These are phyloP conservation scores for Falco punctatus DNA, from an alignment of 2,113 vertebrate species.

Conservation along the genomic window DNA sequence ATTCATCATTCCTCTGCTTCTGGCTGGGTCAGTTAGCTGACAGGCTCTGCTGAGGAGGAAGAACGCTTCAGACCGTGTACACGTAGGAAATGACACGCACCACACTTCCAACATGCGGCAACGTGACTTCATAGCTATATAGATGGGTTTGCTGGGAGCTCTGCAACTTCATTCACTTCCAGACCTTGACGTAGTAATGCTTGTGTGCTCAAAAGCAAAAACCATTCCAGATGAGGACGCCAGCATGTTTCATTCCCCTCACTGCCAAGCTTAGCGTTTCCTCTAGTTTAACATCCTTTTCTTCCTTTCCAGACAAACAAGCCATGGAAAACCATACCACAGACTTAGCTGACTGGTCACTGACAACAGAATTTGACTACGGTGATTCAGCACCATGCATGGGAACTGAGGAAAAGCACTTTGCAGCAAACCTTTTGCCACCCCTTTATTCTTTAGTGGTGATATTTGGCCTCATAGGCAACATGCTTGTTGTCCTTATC, in stretches of 20 bases:
- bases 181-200: not conserved
- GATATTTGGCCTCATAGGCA: constrained; percentile 82
- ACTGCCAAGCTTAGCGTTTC: not conserved
- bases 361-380: constrained; percentile 42
- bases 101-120: not conserved
- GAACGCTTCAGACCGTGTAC: not conserved
- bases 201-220: not conserved
- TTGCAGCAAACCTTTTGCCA: constrained; percentile 73
- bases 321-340: not conserved
- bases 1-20: not conserved
- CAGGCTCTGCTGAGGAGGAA: not conserved
- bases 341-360: rapidly evolving
- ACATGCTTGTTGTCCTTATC: constrained; percentile 84
- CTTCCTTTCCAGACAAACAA: not conserved
- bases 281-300: not conserved
- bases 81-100: rapidly evolving
- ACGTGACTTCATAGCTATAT: too few species aligned
- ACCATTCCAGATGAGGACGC: not conserved
- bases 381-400: rapidly evolving
- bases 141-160: not conserved
- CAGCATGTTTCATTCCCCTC: not conserved
- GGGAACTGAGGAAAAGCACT: not conserved
- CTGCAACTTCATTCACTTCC: not conserved
- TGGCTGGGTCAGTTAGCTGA: not conserved
- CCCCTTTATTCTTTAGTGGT: constrained; percentile 82